Evolutionary conservation across 2,113 vertebrate species (phyloP), one percentile per base, ranked within the genome.

Genomic region (Cyprinodon tularosa): DNA sequence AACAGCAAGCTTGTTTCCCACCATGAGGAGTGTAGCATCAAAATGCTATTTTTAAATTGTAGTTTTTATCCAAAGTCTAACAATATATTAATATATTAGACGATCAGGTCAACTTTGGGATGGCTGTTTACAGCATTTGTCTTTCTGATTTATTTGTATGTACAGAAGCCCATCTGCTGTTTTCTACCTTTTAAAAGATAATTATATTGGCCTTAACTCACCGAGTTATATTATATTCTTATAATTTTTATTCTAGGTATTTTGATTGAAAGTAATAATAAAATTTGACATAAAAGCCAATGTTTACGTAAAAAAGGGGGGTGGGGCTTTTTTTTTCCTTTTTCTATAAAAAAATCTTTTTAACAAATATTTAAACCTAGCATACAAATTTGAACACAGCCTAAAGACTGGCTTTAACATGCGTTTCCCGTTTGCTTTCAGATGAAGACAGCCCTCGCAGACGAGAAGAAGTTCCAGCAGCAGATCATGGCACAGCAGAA

Each of bases 381-480:
- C 29, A 29, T 29, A 29, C 29, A 29, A 29, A 29, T 29, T 29
- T 29, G 29, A 29, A 29, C 29, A 29, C 29, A 29, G 29, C 29
- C 29, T 29, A 29, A 29, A 29, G 29, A n/a, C 50, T 50, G 42
- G 45, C 45, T 39, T 22, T 22, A 44, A 48, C 22, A 3, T 6
- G 2, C 61, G n/a, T 4, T 45, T 60, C 17, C 2, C 13, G 2
- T 22, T 8, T 53, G 47, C 75, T 63, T 57, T 45, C 87, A 99
- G 97, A 96, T 96, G 95, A 99, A 99, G 94, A 94, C 95, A 48
- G 93, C 96, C 61, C 88, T 95, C 86, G 93, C 97, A 59, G 98
- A 99, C 88, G 98, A 99, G 93, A 99, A 96, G 94, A 99, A 96
- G 94, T 98, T 99, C 94, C 98, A 99, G 96, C 98, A 99, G 93